Percentiles rank a stretch among this genome's conserved stretches.
Evolutionary conservation across 92 coral and sea anemone species (phyloP).

Genomic region (Palythoa heliodiscus): DNA sequence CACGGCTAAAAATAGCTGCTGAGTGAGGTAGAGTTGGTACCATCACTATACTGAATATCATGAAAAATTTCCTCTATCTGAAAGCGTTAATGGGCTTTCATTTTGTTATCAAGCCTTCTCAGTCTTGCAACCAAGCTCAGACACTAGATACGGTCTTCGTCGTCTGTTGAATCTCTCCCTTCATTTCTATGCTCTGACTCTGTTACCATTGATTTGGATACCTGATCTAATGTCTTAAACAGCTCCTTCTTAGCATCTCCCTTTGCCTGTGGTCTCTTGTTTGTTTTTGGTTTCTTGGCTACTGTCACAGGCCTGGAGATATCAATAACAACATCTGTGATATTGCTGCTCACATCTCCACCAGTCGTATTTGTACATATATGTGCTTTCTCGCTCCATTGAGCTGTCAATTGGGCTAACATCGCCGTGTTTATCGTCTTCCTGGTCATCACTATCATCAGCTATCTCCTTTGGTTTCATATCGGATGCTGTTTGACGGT

Average conservation of each 20-base stretch:
- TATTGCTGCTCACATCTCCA: constrained; percentile 27
- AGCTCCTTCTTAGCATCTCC: constrained; percentile 29
- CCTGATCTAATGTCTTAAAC: constrained; percentile 35
- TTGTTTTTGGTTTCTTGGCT: constrained; percentile 38
- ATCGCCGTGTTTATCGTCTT: constrained; percentile 20
- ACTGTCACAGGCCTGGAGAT: constrained; percentile 26
- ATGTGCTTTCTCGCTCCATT: constrained; percentile 17
- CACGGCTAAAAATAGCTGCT: constrained; percentile 13
- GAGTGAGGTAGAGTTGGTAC: constrained; percentile 13
- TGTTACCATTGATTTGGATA: constrained; percentile 32
- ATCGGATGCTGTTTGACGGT: constrained; percentile 36
- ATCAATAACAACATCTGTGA: constrained; percentile 26
- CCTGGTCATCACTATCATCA: constrained; percentile 34
- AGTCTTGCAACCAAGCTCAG: constrained; percentile 39
- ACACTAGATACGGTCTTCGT: constrained; percentile 20
- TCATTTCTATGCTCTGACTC: constrained; percentile 15
- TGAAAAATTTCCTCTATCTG: constrained; percentile 14
- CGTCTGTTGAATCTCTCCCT: constrained; percentile 8
- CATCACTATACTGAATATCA: constrained; percentile 22
- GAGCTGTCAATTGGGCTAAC: constrained; percentile 32
- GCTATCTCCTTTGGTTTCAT: constrained; percentile 33
- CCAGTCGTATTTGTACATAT: background rate
- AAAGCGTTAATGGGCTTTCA: constrained; percentile 28
- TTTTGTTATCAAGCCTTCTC: constrained; percentile 29
- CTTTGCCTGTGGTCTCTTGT: constrained; percentile 33